Evolutionary conservation across 2,797 vertebrate genomes (phyloP).

Genomic region (Halcyon smyrnensis): DNA sequence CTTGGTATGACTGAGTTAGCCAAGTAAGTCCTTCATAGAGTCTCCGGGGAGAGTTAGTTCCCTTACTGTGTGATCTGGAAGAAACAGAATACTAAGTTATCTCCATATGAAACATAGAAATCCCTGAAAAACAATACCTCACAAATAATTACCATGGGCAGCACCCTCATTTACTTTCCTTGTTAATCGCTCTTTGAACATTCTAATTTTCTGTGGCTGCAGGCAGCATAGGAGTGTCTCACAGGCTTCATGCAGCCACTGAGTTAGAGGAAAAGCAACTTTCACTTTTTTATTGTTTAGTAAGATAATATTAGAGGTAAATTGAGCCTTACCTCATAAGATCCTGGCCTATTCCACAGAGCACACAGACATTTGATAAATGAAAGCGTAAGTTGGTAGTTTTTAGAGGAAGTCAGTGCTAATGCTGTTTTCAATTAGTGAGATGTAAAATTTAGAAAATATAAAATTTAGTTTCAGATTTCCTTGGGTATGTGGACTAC

Average conservation of each 20-base stretch:
- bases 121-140: neutral
- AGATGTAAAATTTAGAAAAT: constrained; percentile 9
- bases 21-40: neutral
- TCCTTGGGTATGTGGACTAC: neutral
- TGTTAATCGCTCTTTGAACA: neutral
- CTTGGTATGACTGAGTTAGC: neutral
- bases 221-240: neutral
- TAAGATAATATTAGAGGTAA: neutral
- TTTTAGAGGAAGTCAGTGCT: neutral
- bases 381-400: neutral
- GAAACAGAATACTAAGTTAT: neutral
- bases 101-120: neutral
- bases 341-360: neutral
- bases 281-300: neutral
- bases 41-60: neutral
- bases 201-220: neutral
- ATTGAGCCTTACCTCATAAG: neutral
- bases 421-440: constrained; percentile 5
- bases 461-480: neutral
- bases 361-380: neutral
- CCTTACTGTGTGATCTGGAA: neutral
- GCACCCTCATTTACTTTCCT: neutral
- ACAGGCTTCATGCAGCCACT: neutral
- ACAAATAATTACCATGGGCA: neutral
- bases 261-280: neutral